Evolutionary conservation across 2,113 vertebrate genomes (phyloP).

Genomic region (Pterocles burchelli): DNA sequence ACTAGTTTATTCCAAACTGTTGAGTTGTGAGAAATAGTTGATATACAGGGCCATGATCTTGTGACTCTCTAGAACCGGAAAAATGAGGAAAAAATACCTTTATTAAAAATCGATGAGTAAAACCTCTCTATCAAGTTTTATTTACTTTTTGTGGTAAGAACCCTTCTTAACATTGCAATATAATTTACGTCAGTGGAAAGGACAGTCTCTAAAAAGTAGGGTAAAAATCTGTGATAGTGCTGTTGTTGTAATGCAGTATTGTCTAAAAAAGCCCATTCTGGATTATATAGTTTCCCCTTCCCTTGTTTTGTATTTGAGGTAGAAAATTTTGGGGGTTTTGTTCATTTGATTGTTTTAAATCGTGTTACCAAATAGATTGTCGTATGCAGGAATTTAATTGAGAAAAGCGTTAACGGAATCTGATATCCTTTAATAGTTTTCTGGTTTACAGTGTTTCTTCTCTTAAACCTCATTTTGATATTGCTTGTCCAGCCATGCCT

Average conservation of each 20-base stretch:
- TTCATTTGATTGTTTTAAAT: neutral
- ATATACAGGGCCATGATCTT: neutral
- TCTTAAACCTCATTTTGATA: neutral
- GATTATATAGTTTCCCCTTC: neutral
- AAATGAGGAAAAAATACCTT: neutral
- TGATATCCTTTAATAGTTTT: neutral
- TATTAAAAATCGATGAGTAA: neutral
- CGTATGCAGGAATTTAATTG: neutral
- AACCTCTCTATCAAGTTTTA: neutral
- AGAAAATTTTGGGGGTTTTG: neutral
- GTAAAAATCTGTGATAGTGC: neutral
- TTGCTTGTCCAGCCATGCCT: neutral
- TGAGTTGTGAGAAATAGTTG: neutral
- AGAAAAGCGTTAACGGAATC: neutral
- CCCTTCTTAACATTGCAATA: neutral
- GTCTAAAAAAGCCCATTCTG: neutral
- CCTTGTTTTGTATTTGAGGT: neutral
- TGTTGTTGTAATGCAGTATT: neutral
- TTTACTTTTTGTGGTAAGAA: neutral
- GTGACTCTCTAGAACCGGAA: neutral
- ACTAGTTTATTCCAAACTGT: neutral
- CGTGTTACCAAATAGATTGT: neutral
- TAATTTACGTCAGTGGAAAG: neutral
- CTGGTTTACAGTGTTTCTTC: neutral
- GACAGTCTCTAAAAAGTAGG: neutral